Conservation (phyloP, 2,113 vertebrate species). For the Mugil cephalus region DNA sequence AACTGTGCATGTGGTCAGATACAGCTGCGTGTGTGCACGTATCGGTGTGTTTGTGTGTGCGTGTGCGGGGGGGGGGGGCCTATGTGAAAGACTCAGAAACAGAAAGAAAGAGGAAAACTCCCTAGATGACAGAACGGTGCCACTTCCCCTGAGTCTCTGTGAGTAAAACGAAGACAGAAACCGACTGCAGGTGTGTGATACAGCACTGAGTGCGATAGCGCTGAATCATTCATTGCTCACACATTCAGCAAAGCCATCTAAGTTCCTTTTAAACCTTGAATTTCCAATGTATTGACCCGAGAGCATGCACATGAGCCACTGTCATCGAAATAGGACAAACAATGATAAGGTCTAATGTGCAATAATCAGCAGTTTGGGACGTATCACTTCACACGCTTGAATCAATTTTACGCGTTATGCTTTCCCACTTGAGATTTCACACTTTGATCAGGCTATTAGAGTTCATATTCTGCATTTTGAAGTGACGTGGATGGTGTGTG, state of each 20-base stretch:
- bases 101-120: slow-evolving; percentile 73
- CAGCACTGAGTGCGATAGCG: slow-evolving; percentile 10
- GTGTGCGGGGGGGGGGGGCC: not conserved
- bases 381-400: not conserved
- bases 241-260: slow-evolving; percentile 10
- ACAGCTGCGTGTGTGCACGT: slow-evolving; percentile 56
- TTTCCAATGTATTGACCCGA: slow-evolving; percentile 10
- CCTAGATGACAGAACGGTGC: slow-evolving; percentile 47
- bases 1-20: slow-evolving; percentile 71
- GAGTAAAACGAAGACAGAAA: slow-evolving; percentile 55
- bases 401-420: not conserved
- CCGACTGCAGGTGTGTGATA: slow-evolving; percentile 52
- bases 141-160: slow-evolving; percentile 63
- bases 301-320: not conserved
- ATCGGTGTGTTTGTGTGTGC: slow-evolving; percentile 22
- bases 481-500: slow-evolving; percentile 4
- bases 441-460: not conserved
- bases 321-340: not conserved
- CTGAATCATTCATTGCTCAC: slow-evolving; percentile 59
- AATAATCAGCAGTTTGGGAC: not conserved
- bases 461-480: not conserved
- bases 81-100: slow-evolving; percentile 35
- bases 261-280: slow-evolving; percentile 6
- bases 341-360: not conserved
- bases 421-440: not conserved